These are phyloP conservation scores for Drosophila hamatofila DNA, from an alignment of 2,888 invertebrate genomes.

Conservation along the genomic window DNA sequence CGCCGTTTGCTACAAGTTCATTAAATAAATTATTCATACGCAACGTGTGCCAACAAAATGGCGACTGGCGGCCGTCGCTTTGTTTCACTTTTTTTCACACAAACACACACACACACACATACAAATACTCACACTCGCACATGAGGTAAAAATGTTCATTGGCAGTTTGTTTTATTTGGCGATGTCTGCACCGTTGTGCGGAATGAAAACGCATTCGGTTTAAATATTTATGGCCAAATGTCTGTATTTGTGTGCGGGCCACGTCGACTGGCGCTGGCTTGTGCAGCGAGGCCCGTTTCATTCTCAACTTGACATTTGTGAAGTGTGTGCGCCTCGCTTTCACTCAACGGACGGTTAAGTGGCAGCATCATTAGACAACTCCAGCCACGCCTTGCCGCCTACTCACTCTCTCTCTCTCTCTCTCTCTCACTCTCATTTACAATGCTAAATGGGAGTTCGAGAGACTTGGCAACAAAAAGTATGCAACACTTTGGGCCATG, in stretches of 20 bases:
- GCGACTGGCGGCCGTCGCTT: conserved; percentile 69
- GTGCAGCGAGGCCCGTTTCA: conserved; percentile 30
- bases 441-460: conserved; percentile 57
- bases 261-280: conserved; percentile 5
- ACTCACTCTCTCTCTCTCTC: conserved; percentile 41
- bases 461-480: conserved; percentile 56
- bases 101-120: conserved; percentile 24
- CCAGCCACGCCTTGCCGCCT: background rate
- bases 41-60: conserved; percentile 79
- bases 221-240: conserved; percentile 83
- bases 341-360: conserved; percentile 30
- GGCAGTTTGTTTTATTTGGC: conserved; percentile 70
- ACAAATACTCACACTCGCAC: conserved; percentile 1
- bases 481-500: conserved; percentile 46
- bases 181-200: conserved; percentile 64
- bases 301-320: conserved; percentile 61
- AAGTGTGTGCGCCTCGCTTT: conserved; percentile 29
- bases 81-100: conserved; percentile 64
- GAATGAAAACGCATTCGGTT: conserved; percentile 83
- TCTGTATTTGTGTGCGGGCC: conserved; percentile 76
- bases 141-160: conserved; percentile 52
- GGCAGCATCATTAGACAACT: conserved; percentile 36
- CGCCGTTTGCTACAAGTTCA: conserved; percentile 73
- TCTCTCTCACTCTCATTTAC: conserved; percentile 52
- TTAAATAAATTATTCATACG: conserved; percentile 83